A percentile compares a stretch with the other conserved stretches of the same genome.
phyloP scores from a whole-genome alignment of 2,888 invertebrate genomes.

The Andrena praecox region DNA sequence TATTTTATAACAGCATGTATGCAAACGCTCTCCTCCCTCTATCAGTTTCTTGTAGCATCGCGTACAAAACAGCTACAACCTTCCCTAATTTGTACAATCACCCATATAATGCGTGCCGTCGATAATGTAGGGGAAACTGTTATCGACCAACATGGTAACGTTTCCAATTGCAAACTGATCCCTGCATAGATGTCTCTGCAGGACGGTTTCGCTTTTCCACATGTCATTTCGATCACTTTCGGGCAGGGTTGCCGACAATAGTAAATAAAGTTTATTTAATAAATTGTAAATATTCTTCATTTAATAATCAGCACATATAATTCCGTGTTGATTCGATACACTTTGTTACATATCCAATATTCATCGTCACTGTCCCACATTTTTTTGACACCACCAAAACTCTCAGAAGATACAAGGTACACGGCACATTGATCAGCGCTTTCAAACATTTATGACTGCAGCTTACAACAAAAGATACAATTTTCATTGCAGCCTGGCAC shows the following conservation, averaged over 20 bases:
- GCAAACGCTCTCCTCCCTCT: too few relatives aligned
- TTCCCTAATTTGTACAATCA: background rate
- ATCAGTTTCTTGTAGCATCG: too few relatives aligned
- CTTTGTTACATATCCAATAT: too few relatives aligned
- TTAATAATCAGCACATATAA: background rate
- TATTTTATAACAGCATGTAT: too few relatives aligned
- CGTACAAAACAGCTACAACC: background rate
- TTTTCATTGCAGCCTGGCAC: too few relatives aligned
- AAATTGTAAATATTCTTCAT: background rate
- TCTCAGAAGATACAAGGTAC: too few relatives aligned
- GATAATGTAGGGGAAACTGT: background rate
- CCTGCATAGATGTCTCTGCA: conserved; percentile 48
- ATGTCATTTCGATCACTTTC: background rate
- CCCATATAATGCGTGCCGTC: background rate
- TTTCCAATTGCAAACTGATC: background rate
- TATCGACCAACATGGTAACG: conserved; percentile 17
- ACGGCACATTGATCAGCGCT: too few relatives aligned
- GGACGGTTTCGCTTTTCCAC: conserved; percentile 29
- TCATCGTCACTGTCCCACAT: too few relatives aligned
- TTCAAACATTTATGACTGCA: too few relatives aligned
- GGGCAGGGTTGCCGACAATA: background rate
- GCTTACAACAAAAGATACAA: too few relatives aligned
- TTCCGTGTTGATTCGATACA: background rate
- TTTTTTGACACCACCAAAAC: too few relatives aligned
- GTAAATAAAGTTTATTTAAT: background rate